Base-by-base conservation (phyloP, 2,888 invertebrate genomes). In the Ptycholaimellus sp. region DNA sequence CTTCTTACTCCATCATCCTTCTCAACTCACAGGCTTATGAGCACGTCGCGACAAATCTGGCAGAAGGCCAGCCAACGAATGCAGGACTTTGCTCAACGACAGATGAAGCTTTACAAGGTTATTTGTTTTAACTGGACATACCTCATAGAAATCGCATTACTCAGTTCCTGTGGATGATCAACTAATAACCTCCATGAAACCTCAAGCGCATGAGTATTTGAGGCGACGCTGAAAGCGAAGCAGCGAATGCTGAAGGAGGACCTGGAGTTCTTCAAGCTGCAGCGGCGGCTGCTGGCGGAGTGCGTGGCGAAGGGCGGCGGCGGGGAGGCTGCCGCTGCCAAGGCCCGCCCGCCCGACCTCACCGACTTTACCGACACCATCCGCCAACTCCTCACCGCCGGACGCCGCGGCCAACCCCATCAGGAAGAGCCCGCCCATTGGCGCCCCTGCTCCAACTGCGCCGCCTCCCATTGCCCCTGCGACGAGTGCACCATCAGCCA, bases 231-330 rank as follows among this genome's bases (percentile, higher is more conserved):
- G 30, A 61, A 59, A 44, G 56, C 60, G 30, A 61, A 60, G 44
- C 61, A 63, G 47, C 58, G 61, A 40, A 62, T 63, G 58, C 49
- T 64, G 35, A 54, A 58, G 40, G 62, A 64, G 42, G 64, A 64
- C 47, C 63, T 62, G 62, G 63, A 64, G 45, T 57, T 63, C 42
- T 63, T 65, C 45, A 64, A 62, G 49, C 56, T 58, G 16, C 59
- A 62, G 40, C 47, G 59, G 25, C 57, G 58, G 37, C 49, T 60
- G 20, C 43, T 61, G 31, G 57, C 60, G 41, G 51, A 59, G 38
- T 53, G 57, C 32, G 50, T 57, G 14, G 28, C 37, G 9, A 38
- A 38, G 16, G 19, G 35, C 23, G 32, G 30, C 21, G 13, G 11
- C n/a, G 30, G 30, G 6, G 39, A 39, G 21, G 32, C n/a, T n/a